Base-by-base conservation (phyloP, 1,140 invertebrate species). In the Lasaia peninsularis region DNA sequence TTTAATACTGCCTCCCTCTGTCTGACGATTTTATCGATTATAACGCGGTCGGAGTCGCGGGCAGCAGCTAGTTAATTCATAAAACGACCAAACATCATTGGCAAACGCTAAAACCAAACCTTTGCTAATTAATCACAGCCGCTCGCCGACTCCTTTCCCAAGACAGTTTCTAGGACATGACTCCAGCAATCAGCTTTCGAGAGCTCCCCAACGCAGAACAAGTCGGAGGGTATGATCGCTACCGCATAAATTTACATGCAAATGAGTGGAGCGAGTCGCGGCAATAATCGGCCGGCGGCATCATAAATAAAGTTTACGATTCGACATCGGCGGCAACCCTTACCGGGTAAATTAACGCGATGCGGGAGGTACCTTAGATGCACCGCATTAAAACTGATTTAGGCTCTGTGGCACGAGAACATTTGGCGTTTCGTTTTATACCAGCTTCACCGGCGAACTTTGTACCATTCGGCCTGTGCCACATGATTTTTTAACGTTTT, bases 271-370 rank as follows among this genome's bases (percentile, higher is more conserved):
- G 75, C 69, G 60, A 71, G 71, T 72, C 69, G 76, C 67, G 68
- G 78, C 73, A 75, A 73, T 79, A 80, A 78, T 78, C 74, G 74
- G 59, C 62, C 67, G 70, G 61, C 61, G 63, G 67, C 60, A 66
- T 75, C 75, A 73, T 83, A 85, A 85, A 85, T 83, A 81, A 80
- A 70, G 65, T 83, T 85, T 75, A 84, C 75, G 75, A 78, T 70
- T 66, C 71, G 63, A 75, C 76, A 76, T 71, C 66, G 74, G 71
- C 67, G 71, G 67, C 78, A 79, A 82, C 78, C 71, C 73, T 83
- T 75, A 69, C 68, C 60, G 63, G 67, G 60, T 51, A 67, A 75
- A 75, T 78, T 78, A 78, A 78, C 71, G 76, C 80, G 64, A 58
- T 72, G 71, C 71, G 73, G 70, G 73, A 73, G 69, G 69, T 70